Percentiles rank a stretch among this genome's conserved stretches.
Conservation (phyloP, 2,797 vertebrate genomes). For the Prunella strophiata region DNA sequence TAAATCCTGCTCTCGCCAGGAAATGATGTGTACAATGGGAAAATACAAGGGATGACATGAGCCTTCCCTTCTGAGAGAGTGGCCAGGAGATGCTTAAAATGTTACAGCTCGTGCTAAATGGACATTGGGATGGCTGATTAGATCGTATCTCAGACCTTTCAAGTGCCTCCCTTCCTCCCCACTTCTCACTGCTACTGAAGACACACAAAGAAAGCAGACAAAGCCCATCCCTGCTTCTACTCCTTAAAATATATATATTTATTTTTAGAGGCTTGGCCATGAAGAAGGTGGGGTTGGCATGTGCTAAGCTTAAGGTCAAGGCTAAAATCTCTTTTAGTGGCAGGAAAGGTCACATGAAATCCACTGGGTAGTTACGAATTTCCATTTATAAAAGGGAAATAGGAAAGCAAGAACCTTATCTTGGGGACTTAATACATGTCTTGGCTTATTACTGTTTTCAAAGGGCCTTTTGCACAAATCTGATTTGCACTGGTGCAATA, state of each 20-base stretch:
- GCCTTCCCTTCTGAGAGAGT: constrained; percentile 78
- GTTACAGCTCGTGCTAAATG: constrained; percentile 76
- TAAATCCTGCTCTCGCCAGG: constrained; percentile 83
- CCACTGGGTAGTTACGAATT: constrained; percentile 74
- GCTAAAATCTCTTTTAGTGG: constrained; percentile 77
- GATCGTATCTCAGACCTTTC: constrained; percentile 80
- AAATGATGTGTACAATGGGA: constrained; percentile 87
- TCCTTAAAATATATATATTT: neutral
- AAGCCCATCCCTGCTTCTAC: constrained; percentile 50
- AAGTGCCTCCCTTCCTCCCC: constrained; percentile 75
- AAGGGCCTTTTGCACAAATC: constrained; percentile 78
- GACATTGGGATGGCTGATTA: constrained; percentile 82
- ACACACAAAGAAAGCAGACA: constrained; percentile 81
- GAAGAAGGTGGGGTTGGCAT: constrained; percentile 72
- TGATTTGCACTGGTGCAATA: constrained; percentile 78
- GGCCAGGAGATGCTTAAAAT: constrained; percentile 80
- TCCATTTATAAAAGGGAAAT: constrained; percentile 76
- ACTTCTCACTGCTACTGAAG: constrained; percentile 65
- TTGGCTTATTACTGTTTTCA: constrained; percentile 77
- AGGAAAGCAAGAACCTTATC: constrained; percentile 69
- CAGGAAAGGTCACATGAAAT: constrained; percentile 83
- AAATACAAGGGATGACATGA: constrained; percentile 80
- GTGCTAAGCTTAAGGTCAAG: constrained; percentile 83
- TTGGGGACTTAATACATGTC: constrained; percentile 72
- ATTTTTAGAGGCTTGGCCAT: constrained; percentile 36